Base-by-base conservation (phyloP, 1,140 invertebrate species). In the Diprion similis region DNA sequence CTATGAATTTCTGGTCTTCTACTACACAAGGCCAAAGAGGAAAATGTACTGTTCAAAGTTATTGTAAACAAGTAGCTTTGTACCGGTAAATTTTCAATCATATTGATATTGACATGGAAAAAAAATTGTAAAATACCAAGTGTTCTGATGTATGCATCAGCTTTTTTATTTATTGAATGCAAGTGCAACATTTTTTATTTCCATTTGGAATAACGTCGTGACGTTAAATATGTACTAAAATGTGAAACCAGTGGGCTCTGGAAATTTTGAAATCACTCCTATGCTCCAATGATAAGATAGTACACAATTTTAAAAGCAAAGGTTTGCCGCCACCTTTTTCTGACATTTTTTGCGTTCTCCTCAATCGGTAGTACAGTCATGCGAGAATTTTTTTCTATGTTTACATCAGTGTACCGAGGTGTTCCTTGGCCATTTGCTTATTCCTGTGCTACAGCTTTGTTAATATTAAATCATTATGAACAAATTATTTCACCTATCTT, bases 291-390 rank as follows among this genome's bases (percentile, higher is more conserved):
- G 51, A 59, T 59, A 59, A 59, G 51, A 59, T 59, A 59, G 51
- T 59, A 15, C 0, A 13, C 11, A 15, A 37, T 59, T 59, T 59
- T 6, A 17, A 59, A 59, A 15, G 51, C 9, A 4, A 59, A 17
- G 9, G 11, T 59, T 59, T 13, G 11, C 51, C 11, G 11, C 51
- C 24, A 13, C 51, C 11, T 65, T 46, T 67, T 73, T 48, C 46
- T 37, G 19, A 7, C 6, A 10, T 72, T 64, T 48, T 59, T 70
- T 65, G 13, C 19, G 13, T 70, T 59, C 4, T 17, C 51, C 71
- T 77, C 71, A 59, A 68, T 74, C 67, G 73, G 51, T 73, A 77
- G 65, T 71, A 59, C 68, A 72, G 71, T 47, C 18, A 71, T 68
- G 67, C 17, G 45, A 70, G 67, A 47, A 10, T 59, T 59, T 71